Evolutionary conservation across 1,140 invertebrate species (phyloP), one percentile per base, ranked within the genome.

Genomic region (Venturia canescens): DNA sequence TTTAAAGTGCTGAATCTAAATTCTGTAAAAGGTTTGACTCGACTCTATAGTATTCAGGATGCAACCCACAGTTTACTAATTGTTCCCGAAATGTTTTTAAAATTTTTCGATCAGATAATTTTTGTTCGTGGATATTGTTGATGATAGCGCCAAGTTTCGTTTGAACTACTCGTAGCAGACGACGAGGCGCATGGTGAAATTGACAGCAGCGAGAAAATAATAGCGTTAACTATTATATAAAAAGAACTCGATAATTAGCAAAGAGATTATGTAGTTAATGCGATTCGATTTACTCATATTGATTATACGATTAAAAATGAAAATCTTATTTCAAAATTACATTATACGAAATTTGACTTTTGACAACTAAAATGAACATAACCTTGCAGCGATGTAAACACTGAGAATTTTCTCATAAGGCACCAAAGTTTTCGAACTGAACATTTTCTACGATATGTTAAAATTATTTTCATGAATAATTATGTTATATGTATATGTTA

Each of bases 391-490:
- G 0, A 16, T 71, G 9, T 48, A 71, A 48, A 71, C 18, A 71
- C 21, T 48, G 69, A 48, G 3, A n/a, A 38, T 71, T 63, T 26
- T n/a, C 16, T n/a, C 18, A 53, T n/a, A n/a, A 53, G 4, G 18
- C 50, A 53, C 6, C 2, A 63, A 26, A 15, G 18, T 48, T 18
- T 71, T 38, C 15, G 44, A 38, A 34, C 0, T n/a, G 31, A 70
- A 70, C 3, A 18, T 11, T 4, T 70, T 16, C 21, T 38, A 21
- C 3, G 31, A 7, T 60, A 38, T 21, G 3, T 23, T 6, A 74
- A 74, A 74, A 79, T 72, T 38, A 21, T 7, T 69, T 66, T 21
- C 21, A 48, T 77, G 6, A 75, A 29, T 74, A 38, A 44, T 78
- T 26, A n/a, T n/a, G 23, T 7, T 1, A 63, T 26, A 15, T 26